Conservation (phyloP, 2,888 invertebrate genomes). For the Dicranocentrus wangi region DNA sequence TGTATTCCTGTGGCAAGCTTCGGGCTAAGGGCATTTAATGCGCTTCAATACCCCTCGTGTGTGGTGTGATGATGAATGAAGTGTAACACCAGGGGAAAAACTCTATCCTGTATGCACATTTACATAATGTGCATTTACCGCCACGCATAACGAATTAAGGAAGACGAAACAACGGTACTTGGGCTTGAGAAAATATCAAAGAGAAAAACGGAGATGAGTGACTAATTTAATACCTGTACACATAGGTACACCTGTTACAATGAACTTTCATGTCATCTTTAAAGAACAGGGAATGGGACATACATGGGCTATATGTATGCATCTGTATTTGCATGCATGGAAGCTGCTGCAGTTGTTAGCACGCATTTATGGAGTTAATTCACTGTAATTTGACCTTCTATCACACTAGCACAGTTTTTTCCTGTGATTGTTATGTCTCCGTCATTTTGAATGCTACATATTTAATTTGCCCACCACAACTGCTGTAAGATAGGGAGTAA, state of each 20-base stretch:
- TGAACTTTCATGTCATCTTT: not conserved
- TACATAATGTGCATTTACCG: too few species aligned
- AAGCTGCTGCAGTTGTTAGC: too few species aligned
- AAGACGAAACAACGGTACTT: slow-evolving; percentile 42
- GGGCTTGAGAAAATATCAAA: slow-evolving; percentile 20
- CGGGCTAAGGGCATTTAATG: too few species aligned
- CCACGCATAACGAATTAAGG: not conserved
- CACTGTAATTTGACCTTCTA: slow-evolving; percentile 47
- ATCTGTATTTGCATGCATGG: not conserved
- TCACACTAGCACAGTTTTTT: slow-evolving; percentile 58
- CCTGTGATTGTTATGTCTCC: slow-evolving; percentile 54
- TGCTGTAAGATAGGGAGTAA: too few species aligned
- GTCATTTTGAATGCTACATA: slow-evolving; percentile 6
- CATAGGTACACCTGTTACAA: not conserved
- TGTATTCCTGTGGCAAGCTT: too few species aligned
- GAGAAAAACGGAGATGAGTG: not conserved
- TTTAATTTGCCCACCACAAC: not conserved
- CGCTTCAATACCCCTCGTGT: too few species aligned
- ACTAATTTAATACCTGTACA: not conserved
- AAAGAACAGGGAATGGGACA: too few species aligned
- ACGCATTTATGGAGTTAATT: slow-evolving; percentile 13
- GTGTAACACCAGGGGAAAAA: too few species aligned
- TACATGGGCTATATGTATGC: not conserved
- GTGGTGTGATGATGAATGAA: too few species aligned
- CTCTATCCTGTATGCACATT: too few species aligned